Evolutionary conservation across 53 echinoderm and acorn worm genomes (phyloP), one percentile per base, ranked within the genome.

Genomic region (Hippasteria phrygiana): DNA sequence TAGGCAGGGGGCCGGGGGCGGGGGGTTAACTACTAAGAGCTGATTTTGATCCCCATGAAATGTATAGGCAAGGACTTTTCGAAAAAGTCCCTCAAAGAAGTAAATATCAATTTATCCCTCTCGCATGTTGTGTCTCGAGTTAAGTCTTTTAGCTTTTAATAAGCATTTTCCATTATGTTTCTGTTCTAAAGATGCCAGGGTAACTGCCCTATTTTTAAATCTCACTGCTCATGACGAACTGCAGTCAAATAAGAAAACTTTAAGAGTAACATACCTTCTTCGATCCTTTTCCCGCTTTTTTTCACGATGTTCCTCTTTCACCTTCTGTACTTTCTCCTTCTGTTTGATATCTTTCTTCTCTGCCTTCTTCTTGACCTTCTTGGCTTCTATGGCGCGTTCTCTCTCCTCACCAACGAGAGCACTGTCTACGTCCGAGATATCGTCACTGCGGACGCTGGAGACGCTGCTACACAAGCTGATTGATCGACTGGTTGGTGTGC

Each of bases 381-480:
- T 89, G 26, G 73, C 83, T 16, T 75, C 67, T 13, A 50, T 75
- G 31, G 76, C 85, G 26, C 20, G 62, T 74, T 43, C 43, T 64
- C 39, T 95, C 36, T 91, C 93, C 33, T 87, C 87, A 4, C 87
- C 95, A 48, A 66, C 67, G 71, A 93, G 87, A 42, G 80, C 74
- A 32, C 80, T 91, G 64, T 91, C 95, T 3, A 95, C 90, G 46
- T 89, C 80, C 0, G 93, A 91, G 41, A 95, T 93, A 11, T 95
- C 95, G 27, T 89, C 89, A 75, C 95, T 95, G 59, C 70, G 46
- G 0, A 93, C 90, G 4, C 83, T 91, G 28, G 79, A 75, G 65
- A 90, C 90, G 55, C 72, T 88, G 65, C 92, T 92, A 14, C 88
- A 92, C 28, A 50, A 67, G 45, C 94, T 94, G 12, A 94, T 62